Base-by-base conservation (phyloP, 2,113 vertebrate species). In the Perognathus longimembris region DNA sequence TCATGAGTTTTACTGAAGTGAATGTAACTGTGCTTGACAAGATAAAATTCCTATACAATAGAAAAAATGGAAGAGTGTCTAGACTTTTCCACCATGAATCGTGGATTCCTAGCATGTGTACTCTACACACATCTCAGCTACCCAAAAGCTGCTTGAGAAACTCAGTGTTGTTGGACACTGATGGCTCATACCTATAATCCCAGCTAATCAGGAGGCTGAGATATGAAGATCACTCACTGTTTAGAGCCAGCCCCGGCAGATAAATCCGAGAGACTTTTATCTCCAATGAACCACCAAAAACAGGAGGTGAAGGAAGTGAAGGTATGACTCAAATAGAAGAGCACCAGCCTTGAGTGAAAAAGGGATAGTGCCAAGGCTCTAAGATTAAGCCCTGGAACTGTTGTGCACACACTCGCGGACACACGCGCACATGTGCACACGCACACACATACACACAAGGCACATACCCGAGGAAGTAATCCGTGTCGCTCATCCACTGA, bases 401-500 rank as follows among this genome's bases (percentile, higher is more conserved):
- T 12, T 15, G 17, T 54, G 50, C 50, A 54, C 50, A 54, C 50
- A 54, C 50, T 14, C 50, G 10, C 15, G 2, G 12, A 18, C 15
- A 14, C 11, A 17, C 15, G 14, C 15, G 12, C 50, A 54, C 50
- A 54, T 14, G 12, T 14, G 14, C 50, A 73, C 50, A 32, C 18
- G 73, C 24, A 22, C 50, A 17, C 50, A 3, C 50, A 3, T 54
- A 61, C 85, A 92, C 70, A 61, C 59, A 82, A 22, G 66, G 84
- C 83, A 97, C 98, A 96, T 96, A 98, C 99, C 99, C 99, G 45
- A 99, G 97, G 94, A 99, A 99, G 97, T 99, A 99, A 97, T 99
- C 99, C 0, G 99, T 99, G 96, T 99, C 99, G 14, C 98, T 99
- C 98, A 99, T 99, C 99, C 99, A 99, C 96, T 99, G 99, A 97